phyloP scores from a whole-genome alignment of 1,140 invertebrate genomes.

The Drosophila murphyi region DNA sequence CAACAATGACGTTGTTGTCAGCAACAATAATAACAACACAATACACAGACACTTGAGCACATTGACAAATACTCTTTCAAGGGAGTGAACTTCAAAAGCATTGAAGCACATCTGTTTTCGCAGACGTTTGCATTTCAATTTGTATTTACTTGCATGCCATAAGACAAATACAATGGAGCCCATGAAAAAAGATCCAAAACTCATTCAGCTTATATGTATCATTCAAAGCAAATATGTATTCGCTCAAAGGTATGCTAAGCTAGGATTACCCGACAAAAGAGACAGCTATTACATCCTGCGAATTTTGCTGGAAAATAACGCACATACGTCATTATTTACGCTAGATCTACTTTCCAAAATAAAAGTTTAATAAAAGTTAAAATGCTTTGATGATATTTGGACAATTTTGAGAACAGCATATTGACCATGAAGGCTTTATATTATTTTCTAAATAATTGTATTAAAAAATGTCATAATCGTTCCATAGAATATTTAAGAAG shows the following conservation, averaged over 20 bases:
- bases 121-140: constrained; percentile 49
- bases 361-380: too few species aligned
- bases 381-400: too few species aligned
- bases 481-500: too few species aligned
- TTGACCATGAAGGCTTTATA: too few species aligned
- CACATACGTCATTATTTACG: too few species aligned
- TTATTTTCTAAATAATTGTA: too few species aligned
- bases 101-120: constrained; percentile 81
- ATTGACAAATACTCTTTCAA: constrained; percentile 85
- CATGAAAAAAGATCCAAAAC: neutral
- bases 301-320: too few species aligned
- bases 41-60: constrained; percentile 84
- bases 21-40: constrained; percentile 38
- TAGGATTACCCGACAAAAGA: neutral
- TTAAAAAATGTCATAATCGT: too few species aligned
- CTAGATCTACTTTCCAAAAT: too few species aligned
- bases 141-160: constrained; percentile 34
- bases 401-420: too few species aligned
- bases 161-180: constrained; percentile 9
- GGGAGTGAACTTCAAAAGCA: constrained; percentile 84
- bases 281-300: neutral
- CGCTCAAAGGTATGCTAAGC: constrained; percentile 4
- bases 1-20: constrained; percentile 46
- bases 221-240: constrained; percentile 20
- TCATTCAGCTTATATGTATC: constrained; percentile 3